phyloP scores from a whole-genome alignment of 2,113 vertebrate species.

The Myotis davidii region DNA sequence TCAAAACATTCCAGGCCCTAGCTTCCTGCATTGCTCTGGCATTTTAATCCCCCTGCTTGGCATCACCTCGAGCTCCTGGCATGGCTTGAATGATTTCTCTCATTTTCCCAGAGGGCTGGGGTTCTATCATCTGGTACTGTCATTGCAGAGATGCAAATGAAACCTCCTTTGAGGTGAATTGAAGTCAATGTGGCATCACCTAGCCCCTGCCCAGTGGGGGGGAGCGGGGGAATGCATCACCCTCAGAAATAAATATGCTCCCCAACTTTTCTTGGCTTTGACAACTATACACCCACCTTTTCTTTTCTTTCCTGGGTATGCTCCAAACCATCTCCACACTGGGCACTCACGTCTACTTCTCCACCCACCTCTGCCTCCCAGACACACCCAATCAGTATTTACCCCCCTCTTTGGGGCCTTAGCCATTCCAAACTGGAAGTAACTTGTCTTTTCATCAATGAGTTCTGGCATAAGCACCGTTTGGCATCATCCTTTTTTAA shows the following conservation, averaged over 20 bases:
- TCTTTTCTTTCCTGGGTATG: not conserved
- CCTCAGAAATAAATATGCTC: slow-evolving; percentile 30
- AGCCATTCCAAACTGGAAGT: not conserved
- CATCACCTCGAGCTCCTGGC: slow-evolving; percentile 74
- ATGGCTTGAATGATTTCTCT: slow-evolving; percentile 77
- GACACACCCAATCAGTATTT: not conserved
- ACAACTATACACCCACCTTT: not conserved
- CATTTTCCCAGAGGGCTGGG: slow-evolving; percentile 46
- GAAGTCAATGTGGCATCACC: slow-evolving; percentile 52
- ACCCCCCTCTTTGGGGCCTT: not conserved
- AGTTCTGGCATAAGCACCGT: not conserved
- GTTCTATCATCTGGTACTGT: slow-evolving; percentile 62
- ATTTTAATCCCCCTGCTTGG: slow-evolving; percentile 68
- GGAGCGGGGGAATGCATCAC: too few species aligned
- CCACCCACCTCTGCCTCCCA: not conserved
- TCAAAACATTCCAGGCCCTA: slow-evolving; percentile 61
- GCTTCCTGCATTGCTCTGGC: slow-evolving; percentile 72
- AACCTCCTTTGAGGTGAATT: slow-evolving; percentile 49
- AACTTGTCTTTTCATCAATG: not conserved
- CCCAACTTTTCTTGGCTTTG: slow-evolving; percentile 56
- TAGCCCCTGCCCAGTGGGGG: not conserved
- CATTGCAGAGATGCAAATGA: slow-evolving; percentile 65
- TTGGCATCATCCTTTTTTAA: not conserved
- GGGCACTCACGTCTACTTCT: not conserved
- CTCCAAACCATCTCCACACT: not conserved